Base-by-base conservation (phyloP, 1,140 invertebrate species). In the Pseudobourletiella spinata region DNA sequence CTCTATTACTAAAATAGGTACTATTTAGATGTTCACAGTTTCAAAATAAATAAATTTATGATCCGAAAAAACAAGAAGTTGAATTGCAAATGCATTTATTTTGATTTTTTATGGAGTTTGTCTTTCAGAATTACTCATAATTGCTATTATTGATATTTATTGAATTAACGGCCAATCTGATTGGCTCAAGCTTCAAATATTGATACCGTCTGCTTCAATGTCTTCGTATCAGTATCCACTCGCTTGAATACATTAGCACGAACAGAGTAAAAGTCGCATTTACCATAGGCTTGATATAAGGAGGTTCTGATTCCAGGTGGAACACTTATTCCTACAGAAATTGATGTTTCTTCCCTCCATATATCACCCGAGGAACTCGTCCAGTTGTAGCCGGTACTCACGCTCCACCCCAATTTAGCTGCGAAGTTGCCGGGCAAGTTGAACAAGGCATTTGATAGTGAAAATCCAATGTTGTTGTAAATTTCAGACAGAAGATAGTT, bases 191-290 rank as follows among this genome's bases (percentile, higher is more conserved):
- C n/a, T n/a, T n/a, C n/a, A n/a, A n/a, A n/a, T n/a, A n/a, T n/a
- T 11, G 11, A 18, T 6, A 48, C 44, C 14, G 44, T 48, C 18
- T 48, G 11, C 14, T 14, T 22, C 6, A 18, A 18, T 11, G 44
- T 48, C 3, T 14, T 56, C 11, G 26, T 6, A 35, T 32, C 35
- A 14, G n/a, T 25, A 54, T 64, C 62, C 18, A 64, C 55, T 14
- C 57, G 16, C 22, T 35, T 50, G n/a, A 64, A 46, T 18, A 43
- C 16, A 18, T 39, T 58, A 4, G 62, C 32, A 30, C 62, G 50
- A 32, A 50, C 62, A 25, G 28, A 16, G 29, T 64, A 64, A 32
- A 58, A 50, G 2, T 29, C 62, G 55, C 62, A 64, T 4, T 39
- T 25, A 20, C 62, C 62, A 11, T 44, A 4, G 1, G 50, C 35